phyloP scores from a whole-genome alignment of 2,113 vertebrate genomes.

The Oxygymnocypris stewartii region DNA sequence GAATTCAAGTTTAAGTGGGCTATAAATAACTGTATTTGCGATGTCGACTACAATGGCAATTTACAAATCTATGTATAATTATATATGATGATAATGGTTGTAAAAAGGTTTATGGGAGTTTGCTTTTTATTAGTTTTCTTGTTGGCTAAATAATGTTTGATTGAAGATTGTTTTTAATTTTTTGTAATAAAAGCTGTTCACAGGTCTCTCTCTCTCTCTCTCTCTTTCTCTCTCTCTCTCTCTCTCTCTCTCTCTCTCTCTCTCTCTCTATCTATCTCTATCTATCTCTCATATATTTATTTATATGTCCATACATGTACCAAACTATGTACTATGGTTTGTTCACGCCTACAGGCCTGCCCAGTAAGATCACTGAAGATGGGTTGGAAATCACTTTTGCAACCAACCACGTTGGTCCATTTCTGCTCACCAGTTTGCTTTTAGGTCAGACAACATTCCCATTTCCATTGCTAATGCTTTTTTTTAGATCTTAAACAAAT shows the following conservation, averaged over 20 bases:
- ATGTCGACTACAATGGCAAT: no score
- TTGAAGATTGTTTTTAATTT: no score
- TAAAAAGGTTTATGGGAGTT: no score
- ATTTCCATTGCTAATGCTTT: not conserved
- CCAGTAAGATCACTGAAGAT: constrained; percentile 73
- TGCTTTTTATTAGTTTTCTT: no score
- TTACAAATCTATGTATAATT: no score
- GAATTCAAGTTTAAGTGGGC: no score
- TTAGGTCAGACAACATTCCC: constrained; percentile 73
- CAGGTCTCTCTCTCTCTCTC: no score
- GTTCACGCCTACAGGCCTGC: constrained; percentile 71
- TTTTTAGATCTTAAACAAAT: not conserved
- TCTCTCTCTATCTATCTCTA: not conserved
- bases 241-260: not conserved
- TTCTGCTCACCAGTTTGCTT: constrained; percentile 87
- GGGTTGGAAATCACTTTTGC: constrained; percentile 79
- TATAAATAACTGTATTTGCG: no score
- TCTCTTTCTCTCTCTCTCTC: not conserved
- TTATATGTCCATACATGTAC: not conserved
- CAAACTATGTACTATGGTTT: not conserved
- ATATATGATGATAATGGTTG: no score
- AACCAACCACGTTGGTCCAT: constrained; percentile 85
- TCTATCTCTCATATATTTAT: not conserved
- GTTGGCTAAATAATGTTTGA: no score
- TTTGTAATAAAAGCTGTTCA: no score